These are phyloP conservation scores for Sisyra nigra DNA, from an alignment of 2,888 invertebrate species.

Conservation along the genomic window DNA sequence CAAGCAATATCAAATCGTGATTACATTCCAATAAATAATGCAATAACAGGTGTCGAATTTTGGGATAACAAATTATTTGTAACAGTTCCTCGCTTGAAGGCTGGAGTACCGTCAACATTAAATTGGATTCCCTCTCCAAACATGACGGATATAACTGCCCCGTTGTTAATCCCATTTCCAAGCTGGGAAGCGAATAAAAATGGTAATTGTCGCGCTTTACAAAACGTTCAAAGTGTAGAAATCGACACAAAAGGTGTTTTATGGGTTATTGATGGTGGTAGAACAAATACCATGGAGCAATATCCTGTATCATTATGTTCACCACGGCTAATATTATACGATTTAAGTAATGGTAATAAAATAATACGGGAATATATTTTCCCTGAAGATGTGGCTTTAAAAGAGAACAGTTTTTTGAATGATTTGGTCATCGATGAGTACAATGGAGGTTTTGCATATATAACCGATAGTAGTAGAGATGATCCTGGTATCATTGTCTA, in stretches of 20 bases:
- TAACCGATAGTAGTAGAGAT: constrained; percentile 48
- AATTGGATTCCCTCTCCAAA: constrained; percentile 35
- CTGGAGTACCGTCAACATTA: constrained; percentile 54
- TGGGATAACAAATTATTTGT: constrained; percentile 50
- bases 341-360: constrained; percentile 40
- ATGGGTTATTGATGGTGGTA: constrained; percentile 54
- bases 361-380: constrained; percentile 38
- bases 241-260: constrained; percentile 51
- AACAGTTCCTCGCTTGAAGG: constrained; percentile 50
- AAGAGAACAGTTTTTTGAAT: constrained; percentile 43
- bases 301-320: constrained; percentile 39
- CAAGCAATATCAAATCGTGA: constrained; percentile 35
- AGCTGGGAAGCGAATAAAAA: constrained; percentile 50
- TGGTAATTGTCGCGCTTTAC: constrained; percentile 50
- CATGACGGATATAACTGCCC: constrained; percentile 32
- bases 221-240: constrained; percentile 60
- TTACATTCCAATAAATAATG: constrained; percentile 50
- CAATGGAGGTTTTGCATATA: constrained; percentile 49
- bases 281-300: constrained; percentile 39
- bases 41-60: constrained; percentile 49
- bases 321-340: constrained; percentile 50
- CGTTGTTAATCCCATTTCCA: constrained; percentile 48
- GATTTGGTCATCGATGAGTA: constrained; percentile 58
- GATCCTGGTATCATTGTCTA: constrained; percentile 62
- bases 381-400: constrained; percentile 39